Base-by-base conservation (phyloP, 2,113 vertebrate species). In the Cisticola juncidis region DNA sequence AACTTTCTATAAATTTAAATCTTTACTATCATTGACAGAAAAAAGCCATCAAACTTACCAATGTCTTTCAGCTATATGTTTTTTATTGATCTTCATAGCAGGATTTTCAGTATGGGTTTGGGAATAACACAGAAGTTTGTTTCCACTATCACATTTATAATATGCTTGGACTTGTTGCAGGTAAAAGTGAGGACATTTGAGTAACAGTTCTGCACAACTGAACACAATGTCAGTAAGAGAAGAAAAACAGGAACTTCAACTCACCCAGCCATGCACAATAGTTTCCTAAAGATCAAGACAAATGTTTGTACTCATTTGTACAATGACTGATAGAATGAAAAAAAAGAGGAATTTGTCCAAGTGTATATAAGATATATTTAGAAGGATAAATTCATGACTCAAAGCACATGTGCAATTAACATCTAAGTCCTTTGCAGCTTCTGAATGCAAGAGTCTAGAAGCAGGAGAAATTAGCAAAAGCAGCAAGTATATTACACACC, bases 401-500 rank as follows among this genome's bases (percentile, higher is more conserved):
- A 85, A 82, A 91, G 18, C 62, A 95, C 36, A 65, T 42, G 74
- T 69, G 36, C 20, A 90, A 73, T 85, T 94, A 91, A 87, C 48
- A 47, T 85, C 54, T 69, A 92, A 89, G 58, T 64, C 45, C 28
- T 85, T 88, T 79, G 82, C 73, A 82, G 90, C 74, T 96, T 88
- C 91, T 95, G 91, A 95, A 88, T 87, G 62, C 66, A 90, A 95
- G 90, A 54, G 82, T 70, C 85, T 90, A 81, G 53, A 87, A 94
- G 38, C 15, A 91, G 54, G 38, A 91, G 60, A 91, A 92, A 94
- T 91, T 90, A 85, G 11, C 29, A 87, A 92, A 91, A 76, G 58
- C 45, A 91, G 50, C 54, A 77, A 85, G 62, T 80, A 47, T 57
- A 82, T 62, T 87, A n/a, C 42, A 89, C n/a, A 51, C 29, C 33